Base-by-base conservation (phyloP, 2,113 vertebrate species). In the Oryzias woworae region DNA sequence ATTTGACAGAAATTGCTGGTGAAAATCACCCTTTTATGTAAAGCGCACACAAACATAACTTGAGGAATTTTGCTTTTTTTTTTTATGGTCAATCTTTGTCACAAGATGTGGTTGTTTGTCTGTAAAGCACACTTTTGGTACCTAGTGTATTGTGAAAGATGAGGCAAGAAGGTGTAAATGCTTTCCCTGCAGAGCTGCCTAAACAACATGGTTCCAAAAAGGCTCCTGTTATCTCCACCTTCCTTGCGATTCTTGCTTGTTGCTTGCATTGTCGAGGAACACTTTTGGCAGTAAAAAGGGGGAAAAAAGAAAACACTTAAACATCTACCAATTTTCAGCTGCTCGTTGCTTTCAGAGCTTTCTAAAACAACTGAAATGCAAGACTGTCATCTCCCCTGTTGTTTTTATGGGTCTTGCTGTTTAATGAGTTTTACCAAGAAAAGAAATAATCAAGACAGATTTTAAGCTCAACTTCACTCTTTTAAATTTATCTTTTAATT, bases 401-500 rank as follows among this genome's bases (percentile, higher is more conserved):
- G 75, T 63, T 85, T 82, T 87, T 78, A 85, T 68, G 82, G 77
- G 73, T 76, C 74, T 58, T 62, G 62, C 77, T 77, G 56, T 84
- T 88, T 90, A 89, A 91, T 87, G 81, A 80, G 80, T 85, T 89
- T 85, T 80, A 86, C 81, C 73, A 84, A 77, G 80, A 87, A 85
- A 80, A 81, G 64, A 86, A 81, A 80, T 88, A 74, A 85, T 87
- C 73, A 82, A 77, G 78, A 82, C 69, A 71, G 77, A 78, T 78
- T 88, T 87, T 65, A 66, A 74, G 77, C 77, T 79, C 55, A 5
- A 44, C 73, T 85, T 80, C 71, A 61, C 54, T 72, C 76, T 76
- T 78, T 51, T 71, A 72, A 74, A 73, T 71, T 63, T 67, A 42
- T n/a, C 42, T 71, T 48, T 75, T 69, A 23, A 41, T 48, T 60